Percentiles rank a stretch among this genome's conserved stretches.
phyloP scores from a whole-genome alignment of 2,113 vertebrate species.

The Shinisaurus crocodilurus region DNA sequence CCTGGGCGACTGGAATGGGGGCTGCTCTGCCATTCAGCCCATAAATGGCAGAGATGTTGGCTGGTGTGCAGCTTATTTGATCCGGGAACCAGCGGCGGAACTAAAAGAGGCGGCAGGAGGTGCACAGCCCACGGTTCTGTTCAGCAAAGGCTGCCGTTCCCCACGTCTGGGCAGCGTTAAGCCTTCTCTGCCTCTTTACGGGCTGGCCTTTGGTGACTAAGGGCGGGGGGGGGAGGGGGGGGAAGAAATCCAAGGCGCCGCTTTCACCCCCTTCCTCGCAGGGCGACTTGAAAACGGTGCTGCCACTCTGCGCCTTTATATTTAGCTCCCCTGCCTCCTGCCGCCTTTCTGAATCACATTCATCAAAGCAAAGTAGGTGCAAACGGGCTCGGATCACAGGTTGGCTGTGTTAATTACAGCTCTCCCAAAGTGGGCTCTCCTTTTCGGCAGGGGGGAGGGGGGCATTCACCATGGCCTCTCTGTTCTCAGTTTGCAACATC shows the following conservation, averaged over 20 bases:
- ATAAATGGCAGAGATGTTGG: background rate
- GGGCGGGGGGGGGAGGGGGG: background rate
- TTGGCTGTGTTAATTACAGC: background rate
- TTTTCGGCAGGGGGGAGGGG: background rate
- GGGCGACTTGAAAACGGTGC: background rate
- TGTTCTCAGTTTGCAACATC: background rate
- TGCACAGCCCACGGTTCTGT: rapidly evolving
- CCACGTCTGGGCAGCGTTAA: background rate
- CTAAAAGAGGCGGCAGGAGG: background rate
- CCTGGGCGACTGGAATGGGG: background rate
- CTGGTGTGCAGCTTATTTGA: background rate
- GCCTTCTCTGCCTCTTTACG: background rate
- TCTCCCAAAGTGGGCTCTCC: no score
- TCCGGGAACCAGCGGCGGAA: constrained; percentile 20
- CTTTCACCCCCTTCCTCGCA: background rate
- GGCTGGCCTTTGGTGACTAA: background rate
- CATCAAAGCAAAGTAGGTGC: background rate
- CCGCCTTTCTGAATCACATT: constrained; percentile 20
- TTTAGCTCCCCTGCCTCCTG: background rate
- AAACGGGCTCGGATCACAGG: background rate
- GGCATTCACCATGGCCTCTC: background rate
- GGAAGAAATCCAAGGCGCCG: background rate
- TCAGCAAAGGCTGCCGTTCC: background rate
- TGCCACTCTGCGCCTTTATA: background rate
- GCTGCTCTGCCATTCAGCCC: no score